Conservation (phyloP, 2,797 vertebrate genomes). For the Pampus argenteus region DNA sequence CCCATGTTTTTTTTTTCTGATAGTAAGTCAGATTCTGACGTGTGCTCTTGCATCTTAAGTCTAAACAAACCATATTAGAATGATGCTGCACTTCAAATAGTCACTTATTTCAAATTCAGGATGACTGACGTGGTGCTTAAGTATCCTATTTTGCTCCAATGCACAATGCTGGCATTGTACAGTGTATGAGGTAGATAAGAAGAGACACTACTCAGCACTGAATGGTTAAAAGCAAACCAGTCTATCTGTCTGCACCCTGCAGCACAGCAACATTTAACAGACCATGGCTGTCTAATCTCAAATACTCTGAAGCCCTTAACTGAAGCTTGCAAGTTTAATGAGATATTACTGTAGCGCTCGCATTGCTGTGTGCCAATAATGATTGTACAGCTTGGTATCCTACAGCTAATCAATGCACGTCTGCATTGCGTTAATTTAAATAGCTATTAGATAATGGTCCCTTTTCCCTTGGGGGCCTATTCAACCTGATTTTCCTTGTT, state of each 20-base stretch:
- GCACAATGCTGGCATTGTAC: conserved; percentile 64
- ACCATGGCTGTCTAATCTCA: conserved; percentile 24
- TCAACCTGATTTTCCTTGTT: conserved; percentile 57
- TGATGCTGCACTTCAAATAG: conserved; percentile 21
- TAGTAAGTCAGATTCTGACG: background rate
- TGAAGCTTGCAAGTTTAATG: conserved; percentile 36
- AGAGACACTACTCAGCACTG: conserved; percentile 70
- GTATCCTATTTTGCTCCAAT: conserved; percentile 50
- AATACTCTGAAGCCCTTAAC: conserved; percentile 37
- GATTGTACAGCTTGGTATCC: conserved; percentile 57
- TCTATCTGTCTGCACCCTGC: conserved; percentile 34
- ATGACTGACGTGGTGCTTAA: conserved; percentile 24
- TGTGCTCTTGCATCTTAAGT: conserved; percentile 4
- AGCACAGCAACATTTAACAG: conserved; percentile 14
- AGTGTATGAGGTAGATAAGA: conserved; percentile 83
- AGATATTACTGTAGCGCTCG: conserved; percentile 31
- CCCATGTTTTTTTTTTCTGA: conserved; percentile 20
- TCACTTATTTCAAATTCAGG: conserved; percentile 37
- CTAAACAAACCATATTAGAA: conserved; percentile 29
- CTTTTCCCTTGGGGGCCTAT: conserved; percentile 52
- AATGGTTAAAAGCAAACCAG: conserved; percentile 43
- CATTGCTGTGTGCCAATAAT: conserved; percentile 29
- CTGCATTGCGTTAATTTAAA: conserved; percentile 39
- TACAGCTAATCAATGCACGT: conserved; percentile 43
- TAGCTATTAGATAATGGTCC: conserved; percentile 50